phyloP scores from a whole-genome alignment of 2,113 vertebrate species.

The Psammodynastes pulverulentus region DNA sequence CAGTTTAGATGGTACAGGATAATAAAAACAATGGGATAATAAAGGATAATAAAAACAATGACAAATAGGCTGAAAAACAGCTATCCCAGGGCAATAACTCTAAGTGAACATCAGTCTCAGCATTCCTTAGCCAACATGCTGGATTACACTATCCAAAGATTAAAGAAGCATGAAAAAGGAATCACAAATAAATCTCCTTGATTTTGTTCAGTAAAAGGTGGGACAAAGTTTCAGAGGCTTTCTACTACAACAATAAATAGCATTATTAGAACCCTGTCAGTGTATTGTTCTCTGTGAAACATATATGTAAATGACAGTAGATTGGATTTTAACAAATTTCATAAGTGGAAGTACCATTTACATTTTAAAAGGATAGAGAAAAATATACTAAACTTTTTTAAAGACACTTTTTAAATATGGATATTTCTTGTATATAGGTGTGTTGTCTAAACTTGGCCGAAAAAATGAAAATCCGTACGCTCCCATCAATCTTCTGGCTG shows the following conservation, averaged over 20 bases:
- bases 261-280: neutral
- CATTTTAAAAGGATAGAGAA: neutral
- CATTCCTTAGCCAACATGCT: neutral
- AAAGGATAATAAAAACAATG: too few relatives aligned
- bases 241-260: neutral
- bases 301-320: neutral
- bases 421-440: slow-evolving; percentile 68
- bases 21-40: too few relatives aligned
- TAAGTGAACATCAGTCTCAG: neutral
- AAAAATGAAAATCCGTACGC: slow-evolving; percentile 81
- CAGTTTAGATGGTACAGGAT: too few relatives aligned
- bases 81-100: too few relatives aligned
- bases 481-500: slow-evolving; percentile 88
- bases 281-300: neutral
- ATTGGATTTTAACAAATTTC: neutral
- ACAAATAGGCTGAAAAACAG: too few relatives aligned
- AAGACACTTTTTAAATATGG: slow-evolving; percentile 1
- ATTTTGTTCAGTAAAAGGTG: neutral
- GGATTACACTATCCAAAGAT: neutral
- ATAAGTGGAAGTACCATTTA: neutral
- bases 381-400: neutral
- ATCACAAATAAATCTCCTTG: neutral
- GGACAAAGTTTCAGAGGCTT: neutral
- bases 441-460: slow-evolving; percentile 85
- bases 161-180: neutral